Evolutionary conservation across 2,888 invertebrate species (phyloP).

Genomic region (Idaea biselata): DNA sequence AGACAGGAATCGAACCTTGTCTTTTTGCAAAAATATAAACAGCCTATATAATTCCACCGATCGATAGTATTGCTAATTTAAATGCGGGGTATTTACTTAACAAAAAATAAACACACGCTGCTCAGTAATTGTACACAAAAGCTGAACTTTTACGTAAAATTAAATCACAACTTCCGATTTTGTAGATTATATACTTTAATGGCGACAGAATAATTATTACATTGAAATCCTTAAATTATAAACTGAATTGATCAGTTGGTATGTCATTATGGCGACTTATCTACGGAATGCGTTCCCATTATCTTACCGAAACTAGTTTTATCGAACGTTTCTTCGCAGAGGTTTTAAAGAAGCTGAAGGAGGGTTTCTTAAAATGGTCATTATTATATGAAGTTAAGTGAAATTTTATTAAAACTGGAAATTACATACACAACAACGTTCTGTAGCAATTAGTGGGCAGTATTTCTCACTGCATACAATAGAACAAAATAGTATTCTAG

Average conservation of each 20-base stretch:
- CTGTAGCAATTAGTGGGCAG: too few species aligned
- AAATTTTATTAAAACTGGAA: too few species aligned
- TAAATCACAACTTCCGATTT: slow-evolving; percentile 27
- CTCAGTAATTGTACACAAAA: slow-evolving; percentile 18
- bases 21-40: too few species aligned
- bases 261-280: slow-evolving; percentile 62
- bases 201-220: slow-evolving; percentile 64
- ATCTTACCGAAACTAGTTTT: slow-evolving; percentile 6
- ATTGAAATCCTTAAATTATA: slow-evolving; percentile 66
- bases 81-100: neutral
- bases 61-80: too few species aligned
- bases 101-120: slow-evolving; percentile 2
- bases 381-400: too few species aligned
- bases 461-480: too few species aligned
- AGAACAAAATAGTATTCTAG: too few species aligned
- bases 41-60: too few species aligned
- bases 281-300: slow-evolving; percentile 46
- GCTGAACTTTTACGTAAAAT: neutral
- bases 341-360: too few species aligned
- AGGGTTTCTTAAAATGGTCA: too few species aligned
- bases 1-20: too few species aligned
- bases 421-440: too few species aligned
- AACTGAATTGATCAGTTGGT: slow-evolving; percentile 64
- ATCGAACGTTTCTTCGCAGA: neutral
- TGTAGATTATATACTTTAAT: slow-evolving; percentile 68